These are phyloP conservation scores for Drosophila crucigera DNA, from an alignment of 2,888 invertebrate genomes.

Conservation along the genomic window DNA sequence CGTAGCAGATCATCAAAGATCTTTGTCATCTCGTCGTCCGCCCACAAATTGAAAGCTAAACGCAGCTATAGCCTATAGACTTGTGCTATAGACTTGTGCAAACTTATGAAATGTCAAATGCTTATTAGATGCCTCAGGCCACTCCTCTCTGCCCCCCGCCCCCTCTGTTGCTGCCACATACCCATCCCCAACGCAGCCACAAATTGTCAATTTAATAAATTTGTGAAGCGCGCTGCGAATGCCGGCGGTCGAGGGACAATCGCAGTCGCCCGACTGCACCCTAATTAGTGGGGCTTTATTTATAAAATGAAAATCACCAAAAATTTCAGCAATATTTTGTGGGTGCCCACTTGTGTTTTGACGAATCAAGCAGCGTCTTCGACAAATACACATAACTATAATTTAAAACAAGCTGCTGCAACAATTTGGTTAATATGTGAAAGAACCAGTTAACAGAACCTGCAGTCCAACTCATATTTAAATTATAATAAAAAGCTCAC, in stretches of 20 bases:
- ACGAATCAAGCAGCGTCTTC: conserved; percentile 3
- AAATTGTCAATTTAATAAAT: conserved; percentile 77
- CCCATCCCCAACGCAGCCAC: conserved; percentile 15
- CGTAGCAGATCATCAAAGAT: conserved; percentile 75
- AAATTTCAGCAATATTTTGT: conserved; percentile 15
- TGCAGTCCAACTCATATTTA: background rate
- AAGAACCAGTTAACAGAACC: background rate
- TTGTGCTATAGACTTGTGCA: conserved; percentile 10
- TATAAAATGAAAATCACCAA: conserved; percentile 33
- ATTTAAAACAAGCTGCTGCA: background rate
- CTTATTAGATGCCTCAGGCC: conserved; percentile 65
- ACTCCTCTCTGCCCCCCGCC: conserved; percentile 10
- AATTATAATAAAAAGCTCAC: background rate
- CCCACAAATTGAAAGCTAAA: conserved; percentile 60
- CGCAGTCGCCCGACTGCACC: conserved; percentile 50
- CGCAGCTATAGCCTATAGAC: conserved; percentile 39
- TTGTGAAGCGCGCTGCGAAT: conserved; percentile 41
- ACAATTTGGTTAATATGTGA: background rate
- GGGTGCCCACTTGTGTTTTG: conserved; percentile 14
- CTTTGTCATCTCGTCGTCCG: conserved; percentile 49
- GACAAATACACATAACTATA: background rate
- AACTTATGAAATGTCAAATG: conserved; percentile 72
- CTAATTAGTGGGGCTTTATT: conserved; percentile 70
- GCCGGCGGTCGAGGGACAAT: conserved; percentile 40
- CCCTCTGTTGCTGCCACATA: background rate